These are phyloP conservation scores for Hippopotamyrus pictus DNA, from an alignment of 2,797 vertebrate genomes.

Conservation along the genomic window DNA sequence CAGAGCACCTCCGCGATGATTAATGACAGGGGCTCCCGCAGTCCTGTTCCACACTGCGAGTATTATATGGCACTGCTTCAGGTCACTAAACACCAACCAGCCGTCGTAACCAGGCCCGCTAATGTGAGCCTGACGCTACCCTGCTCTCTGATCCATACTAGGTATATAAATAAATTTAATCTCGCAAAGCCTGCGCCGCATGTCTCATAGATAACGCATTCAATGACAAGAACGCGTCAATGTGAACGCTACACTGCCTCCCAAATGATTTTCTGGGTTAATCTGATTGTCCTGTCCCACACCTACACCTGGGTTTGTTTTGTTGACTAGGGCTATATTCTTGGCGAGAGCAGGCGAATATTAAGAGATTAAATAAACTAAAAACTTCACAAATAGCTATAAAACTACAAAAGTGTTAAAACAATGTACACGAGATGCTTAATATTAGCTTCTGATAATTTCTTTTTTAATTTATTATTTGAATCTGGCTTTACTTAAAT, in stretches of 20 bases:
- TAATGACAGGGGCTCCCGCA: not conserved
- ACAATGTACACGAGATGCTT: not conserved
- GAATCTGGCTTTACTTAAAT: not conserved
- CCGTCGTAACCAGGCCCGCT: not conserved
- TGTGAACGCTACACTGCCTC: not conserved
- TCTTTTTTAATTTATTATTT: not conserved
- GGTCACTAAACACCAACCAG: not conserved
- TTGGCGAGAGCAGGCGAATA: not conserved
- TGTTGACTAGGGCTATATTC: not conserved
- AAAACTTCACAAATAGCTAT: not conserved
- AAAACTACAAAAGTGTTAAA: not conserved
- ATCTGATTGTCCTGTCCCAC: not conserved
- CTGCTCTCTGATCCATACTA: not conserved
- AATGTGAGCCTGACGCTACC: not conserved
- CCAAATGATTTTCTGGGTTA: not conserved
- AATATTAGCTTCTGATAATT: not conserved
- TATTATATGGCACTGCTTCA: not conserved
- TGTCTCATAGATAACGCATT: not conserved
- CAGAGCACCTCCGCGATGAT: not conserved
- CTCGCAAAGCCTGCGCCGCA: not conserved
- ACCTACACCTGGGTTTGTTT: not conserved
- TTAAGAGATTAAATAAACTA: not conserved
- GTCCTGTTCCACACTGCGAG: not conserved
- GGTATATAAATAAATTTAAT: not conserved
- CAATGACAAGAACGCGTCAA: not conserved